Base-by-base conservation (phyloP, 2,888 invertebrate species). In the Microchrysa polita region DNA sequence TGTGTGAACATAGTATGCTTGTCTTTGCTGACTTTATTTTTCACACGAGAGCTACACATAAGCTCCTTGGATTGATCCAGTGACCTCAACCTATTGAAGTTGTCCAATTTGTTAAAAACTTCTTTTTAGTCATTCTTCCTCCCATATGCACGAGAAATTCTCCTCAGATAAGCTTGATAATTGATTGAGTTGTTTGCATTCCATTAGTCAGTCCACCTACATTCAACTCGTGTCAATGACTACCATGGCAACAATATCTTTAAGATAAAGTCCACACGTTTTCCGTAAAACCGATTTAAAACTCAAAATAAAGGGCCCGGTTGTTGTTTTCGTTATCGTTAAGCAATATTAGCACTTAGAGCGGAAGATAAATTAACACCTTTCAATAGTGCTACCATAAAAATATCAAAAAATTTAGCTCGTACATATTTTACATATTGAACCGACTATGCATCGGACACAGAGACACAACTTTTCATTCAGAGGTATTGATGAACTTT, bases 321-420 rank as follows among this genome's bases (percentile, higher is more conserved):
- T 34, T 34, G 27, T 34, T 34, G 22, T 27, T 14, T n/a, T n/a
- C n/a, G 59, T 59, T 40, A 10, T 61, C 16, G 34, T 40, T 40
- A 59, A 59, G 23, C 23, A 48, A 48, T 48, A 48, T 65, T 65
- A 65, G 65, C 65, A 65, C 65, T 34, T 65, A 7, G 34, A 65
- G 48, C 42, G 48, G 14, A 65, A 65, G 34, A 27, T 20, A 20
- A 65, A 65, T 65, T 65, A 65, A 48, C 65, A 65, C 65, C 48
- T 48, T n/a, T 1, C 44, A 48, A 48, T 48, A n/a, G 14, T 48
- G 48, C 48, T 48, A 48, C 48, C 48, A 48, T 48, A 48, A 48
- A n/a, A 48, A 48, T 48, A 48, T 48, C 48, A 12, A n/a, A 48
- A 42, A 48, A 48, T 48, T 48, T n/a, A n/a, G 48, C 48, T n/a